Percentiles rank a stretch among this genome's conserved stretches.
These are phyloP conservation scores for Solen grandis DNA, from an alignment of 1,140 invertebrate genomes.

Conservation along the genomic window DNA sequence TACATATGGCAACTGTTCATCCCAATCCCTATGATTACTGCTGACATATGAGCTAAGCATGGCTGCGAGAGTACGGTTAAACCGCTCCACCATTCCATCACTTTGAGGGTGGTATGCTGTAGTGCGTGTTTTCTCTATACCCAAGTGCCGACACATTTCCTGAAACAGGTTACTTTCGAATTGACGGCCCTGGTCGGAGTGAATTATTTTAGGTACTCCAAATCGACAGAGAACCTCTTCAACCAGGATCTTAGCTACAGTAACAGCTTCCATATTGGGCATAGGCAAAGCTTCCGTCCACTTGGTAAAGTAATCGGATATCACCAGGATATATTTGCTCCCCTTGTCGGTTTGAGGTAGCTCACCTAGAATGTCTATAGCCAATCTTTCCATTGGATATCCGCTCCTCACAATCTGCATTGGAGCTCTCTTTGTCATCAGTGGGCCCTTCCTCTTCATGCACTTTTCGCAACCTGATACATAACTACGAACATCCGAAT, in stretches of 20 bases:
- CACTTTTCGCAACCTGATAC: slow-evolving; percentile 40
- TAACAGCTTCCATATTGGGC: slow-evolving; percentile 77
- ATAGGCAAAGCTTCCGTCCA: slow-evolving; percentile 77
- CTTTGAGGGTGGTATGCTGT: slow-evolving; percentile 54
- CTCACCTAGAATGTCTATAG: slow-evolving; percentile 58
- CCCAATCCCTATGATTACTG: slow-evolving; percentile 61
- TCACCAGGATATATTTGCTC: no score
- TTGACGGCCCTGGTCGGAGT: slow-evolving; percentile 79
- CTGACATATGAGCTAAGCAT: slow-evolving; percentile 63
- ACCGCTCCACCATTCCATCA: slow-evolving; percentile 58
- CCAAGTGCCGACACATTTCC: slow-evolving; percentile 47
- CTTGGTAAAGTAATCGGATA: slow-evolving; percentile 80
- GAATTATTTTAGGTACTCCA: slow-evolving; percentile 75
- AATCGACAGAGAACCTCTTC: slow-evolving; percentile 72
- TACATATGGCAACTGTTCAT: slow-evolving; percentile 52
- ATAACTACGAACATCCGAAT: slow-evolving; percentile 18
- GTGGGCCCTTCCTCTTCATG: slow-evolving; percentile 16
- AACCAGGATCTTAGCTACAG: slow-evolving; percentile 75
- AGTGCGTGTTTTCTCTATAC: slow-evolving; percentile 52
- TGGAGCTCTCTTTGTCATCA: slow-evolving; percentile 25
- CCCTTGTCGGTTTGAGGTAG: slow-evolving; percentile 56
- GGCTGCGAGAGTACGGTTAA: slow-evolving; percentile 64
- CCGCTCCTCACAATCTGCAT: slow-evolving; percentile 33
- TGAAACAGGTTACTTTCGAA: no score
- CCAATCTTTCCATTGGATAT: slow-evolving; percentile 45